Base-by-base conservation (phyloP, 2,888 invertebrate genomes). In the Pegoplata infirma region DNA sequence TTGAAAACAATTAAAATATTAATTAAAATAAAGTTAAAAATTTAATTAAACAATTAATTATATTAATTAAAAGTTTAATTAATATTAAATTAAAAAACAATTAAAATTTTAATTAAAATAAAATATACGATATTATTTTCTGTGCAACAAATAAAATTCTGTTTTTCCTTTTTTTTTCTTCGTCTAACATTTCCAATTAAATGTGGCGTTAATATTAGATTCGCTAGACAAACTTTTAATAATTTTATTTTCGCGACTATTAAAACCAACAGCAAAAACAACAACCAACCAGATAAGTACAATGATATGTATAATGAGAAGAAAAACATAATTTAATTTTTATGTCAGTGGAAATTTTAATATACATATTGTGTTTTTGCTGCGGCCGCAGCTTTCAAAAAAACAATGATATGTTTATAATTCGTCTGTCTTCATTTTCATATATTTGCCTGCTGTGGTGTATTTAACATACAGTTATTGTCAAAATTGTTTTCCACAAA, bases 381-480 rank as follows among this genome's bases (percentile, higher is more conserved):
- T 40, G 36, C 25, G 3, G 25, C 25, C 6, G 25, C 25, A 25
- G 25, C n/a, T 40, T n/a, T 40, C n/a, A 49, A 61, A 51, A n/a
- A 6, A 59, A 53, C 66, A 76, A 61, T 73, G 58, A 59, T 61
- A 73, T 53, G 67, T 73, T 77, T 68, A 73, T 68, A 77, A 77
- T 73, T 68, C 68, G 56, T 68, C 56, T 63, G 63, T 49, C 53
- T 51, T 46, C 21, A 16, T 51, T 28, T 74, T 47, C 28, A 28
- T 23, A 59, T 56, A 36, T 40, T n/a, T 40, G 36, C 12, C 36
- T 40, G 36, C 25, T 6, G 5, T 25, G 25, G 25, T 25, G 25
- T 25, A 25, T 5, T 6, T 5, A 25, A 25, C 6, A 25, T 25
- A 25, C 25, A 25, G 25, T 25, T 25, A 25, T 6, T 25, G 6